These are phyloP conservation scores for Diarsia rubi DNA, from an alignment of 2,888 invertebrate genomes.

Conservation along the genomic window DNA sequence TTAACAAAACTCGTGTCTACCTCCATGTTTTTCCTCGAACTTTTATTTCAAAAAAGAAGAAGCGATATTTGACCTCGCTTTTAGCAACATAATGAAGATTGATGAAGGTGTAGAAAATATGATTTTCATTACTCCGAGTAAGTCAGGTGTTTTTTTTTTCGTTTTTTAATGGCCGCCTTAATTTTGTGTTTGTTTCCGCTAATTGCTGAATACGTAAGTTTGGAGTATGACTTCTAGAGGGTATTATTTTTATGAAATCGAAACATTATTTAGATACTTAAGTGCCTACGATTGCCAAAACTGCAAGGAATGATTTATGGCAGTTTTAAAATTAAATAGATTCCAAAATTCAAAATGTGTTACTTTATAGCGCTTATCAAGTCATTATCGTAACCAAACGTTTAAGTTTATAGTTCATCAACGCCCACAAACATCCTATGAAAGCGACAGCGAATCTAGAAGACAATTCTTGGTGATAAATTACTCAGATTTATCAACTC, in stretches of 20 bases:
- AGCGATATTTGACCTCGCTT: constrained; percentile 38
- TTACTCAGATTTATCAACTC: neutral
- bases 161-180: constrained; percentile 4
- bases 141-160: constrained; percentile 22
- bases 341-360: neutral
- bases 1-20: neutral
- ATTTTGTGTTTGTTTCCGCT: neutral
- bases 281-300: no score
- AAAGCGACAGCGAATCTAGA: neutral
- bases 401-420: neutral
- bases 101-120: constrained; percentile 57
- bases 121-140: constrained; percentile 51
- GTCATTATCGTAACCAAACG: neutral
- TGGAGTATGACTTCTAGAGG: neutral
- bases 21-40: neutral
- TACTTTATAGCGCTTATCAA: neutral
- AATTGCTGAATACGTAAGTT: neutral
- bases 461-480: neutral
- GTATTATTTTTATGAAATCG: no score
- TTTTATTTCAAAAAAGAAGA: constrained; percentile 25
- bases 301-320: neutral
- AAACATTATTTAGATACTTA: no score
- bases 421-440: neutral
- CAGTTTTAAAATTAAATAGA: neutral
- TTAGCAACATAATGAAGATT: constrained; percentile 62